Percentiles rank a stretch among this genome's conserved stretches.
Evolutionary conservation across 2,113 vertebrate genomes (phyloP).

Genomic region (Origma solitaria): DNA sequence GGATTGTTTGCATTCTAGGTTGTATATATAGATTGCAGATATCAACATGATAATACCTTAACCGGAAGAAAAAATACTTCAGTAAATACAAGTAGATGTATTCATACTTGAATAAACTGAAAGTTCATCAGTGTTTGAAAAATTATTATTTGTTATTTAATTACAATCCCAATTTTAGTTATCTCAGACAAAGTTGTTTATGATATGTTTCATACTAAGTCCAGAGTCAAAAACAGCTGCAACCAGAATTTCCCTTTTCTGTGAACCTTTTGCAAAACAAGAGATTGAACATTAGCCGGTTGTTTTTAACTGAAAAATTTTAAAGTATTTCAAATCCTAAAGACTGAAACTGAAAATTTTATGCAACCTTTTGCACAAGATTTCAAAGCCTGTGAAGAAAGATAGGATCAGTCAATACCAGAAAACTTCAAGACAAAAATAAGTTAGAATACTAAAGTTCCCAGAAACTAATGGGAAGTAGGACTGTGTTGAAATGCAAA

Average conservation of each 20-base stretch:
- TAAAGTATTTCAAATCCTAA: neutral
- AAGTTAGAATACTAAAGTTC: neutral
- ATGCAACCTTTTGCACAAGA: neutral
- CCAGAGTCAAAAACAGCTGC: neutral
- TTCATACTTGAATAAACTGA: neutral
- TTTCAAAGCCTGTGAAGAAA: neutral
- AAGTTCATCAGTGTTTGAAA: neutral
- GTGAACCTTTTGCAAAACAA: neutral
- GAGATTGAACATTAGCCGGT: neutral
- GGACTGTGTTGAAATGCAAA: neutral
- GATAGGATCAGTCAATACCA: neutral
- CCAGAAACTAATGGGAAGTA: neutral
- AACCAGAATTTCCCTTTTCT: neutral
- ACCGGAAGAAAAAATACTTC: neutral
- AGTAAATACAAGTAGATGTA: neutral
- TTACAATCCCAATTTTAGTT: neutral
- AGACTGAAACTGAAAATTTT: neutral
- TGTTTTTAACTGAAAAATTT: neutral
- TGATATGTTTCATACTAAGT: neutral
- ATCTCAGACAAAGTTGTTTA: neutral
- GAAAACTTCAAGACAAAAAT: neutral
- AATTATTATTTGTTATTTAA: neutral
- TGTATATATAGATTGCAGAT: neutral
- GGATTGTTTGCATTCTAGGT: neutral
- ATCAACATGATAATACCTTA: neutral